phyloP scores from a whole-genome alignment of 1,140 invertebrate species.

The Camponotus floridanus region DNA sequence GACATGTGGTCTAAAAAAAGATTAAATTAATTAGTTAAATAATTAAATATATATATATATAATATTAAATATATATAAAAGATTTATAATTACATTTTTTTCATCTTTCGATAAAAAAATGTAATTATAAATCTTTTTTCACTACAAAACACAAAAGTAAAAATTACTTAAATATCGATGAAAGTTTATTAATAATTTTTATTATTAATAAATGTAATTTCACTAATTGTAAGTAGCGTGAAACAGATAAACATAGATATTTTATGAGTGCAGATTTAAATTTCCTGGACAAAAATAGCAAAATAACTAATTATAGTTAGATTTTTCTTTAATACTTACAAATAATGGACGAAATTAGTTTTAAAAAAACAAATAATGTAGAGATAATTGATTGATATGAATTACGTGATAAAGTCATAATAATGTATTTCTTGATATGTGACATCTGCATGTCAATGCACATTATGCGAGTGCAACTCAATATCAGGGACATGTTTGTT shows the following conservation, averaged over 20 bases:
- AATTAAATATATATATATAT: not conserved
- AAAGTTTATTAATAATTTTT: not conserved
- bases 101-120: too few relatives aligned
- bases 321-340: not conserved
- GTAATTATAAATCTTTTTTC: not conserved
- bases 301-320: not conserved
- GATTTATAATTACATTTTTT: too few relatives aligned
- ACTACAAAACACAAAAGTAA: not conserved
- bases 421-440: not conserved
- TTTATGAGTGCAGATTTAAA: not conserved
- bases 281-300: not conserved
- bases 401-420: not conserved
- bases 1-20: not conserved
- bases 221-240: not conserved
- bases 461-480: not conserved
- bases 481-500: slow-evolving; percentile 16
- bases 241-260: slow-evolving; percentile 4
- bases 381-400: not conserved
- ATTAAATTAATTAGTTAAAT: slow-evolving; percentile 25
- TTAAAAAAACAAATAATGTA: not conserved
- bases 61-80: not conserved
- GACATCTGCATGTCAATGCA: not conserved
- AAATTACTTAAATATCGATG: slow-evolving; percentile 1
- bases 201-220: slow-evolving; percentile 19
- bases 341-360: not conserved